These are phyloP conservation scores for Balearica regulorum DNA, from an alignment of 2,797 vertebrate genomes.

Conservation along the genomic window DNA sequence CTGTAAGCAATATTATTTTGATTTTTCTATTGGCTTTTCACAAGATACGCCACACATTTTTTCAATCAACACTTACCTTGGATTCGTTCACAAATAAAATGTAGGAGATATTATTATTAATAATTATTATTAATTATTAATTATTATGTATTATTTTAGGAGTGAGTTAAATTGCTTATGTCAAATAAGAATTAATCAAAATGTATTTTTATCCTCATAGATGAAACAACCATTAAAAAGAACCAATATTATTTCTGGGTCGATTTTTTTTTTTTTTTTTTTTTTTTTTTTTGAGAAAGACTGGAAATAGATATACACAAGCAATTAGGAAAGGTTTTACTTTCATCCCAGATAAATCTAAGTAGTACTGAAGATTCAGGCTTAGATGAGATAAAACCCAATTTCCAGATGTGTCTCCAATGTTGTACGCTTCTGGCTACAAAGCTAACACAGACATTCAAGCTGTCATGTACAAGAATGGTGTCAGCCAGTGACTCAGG, in stretches of 20 bases:
- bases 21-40: background rate
- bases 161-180: background rate
- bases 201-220: background rate
- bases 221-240: background rate
- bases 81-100: background rate
- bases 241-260: background rate
- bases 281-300: background rate
- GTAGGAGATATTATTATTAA: background rate
- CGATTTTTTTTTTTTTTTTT: background rate
- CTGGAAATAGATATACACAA: background rate
- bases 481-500: background rate
- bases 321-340: constrained; percentile 32
- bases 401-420: constrained; percentile 5
- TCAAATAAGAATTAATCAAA: background rate
- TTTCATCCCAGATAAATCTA: constrained; percentile 25
- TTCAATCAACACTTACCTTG: background rate
- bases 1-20: background rate
- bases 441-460: background rate
- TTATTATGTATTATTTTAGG: background rate
- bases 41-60: background rate
- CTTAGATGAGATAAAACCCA: constrained; percentile 54
- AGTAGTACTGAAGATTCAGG: background rate
- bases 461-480: background rate
- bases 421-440: background rate
- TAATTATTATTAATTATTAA: too few species aligned